Evolutionary conservation across 2,113 vertebrate genomes (phyloP).

Genomic region (Cyprinodon brontotheroides): DNA sequence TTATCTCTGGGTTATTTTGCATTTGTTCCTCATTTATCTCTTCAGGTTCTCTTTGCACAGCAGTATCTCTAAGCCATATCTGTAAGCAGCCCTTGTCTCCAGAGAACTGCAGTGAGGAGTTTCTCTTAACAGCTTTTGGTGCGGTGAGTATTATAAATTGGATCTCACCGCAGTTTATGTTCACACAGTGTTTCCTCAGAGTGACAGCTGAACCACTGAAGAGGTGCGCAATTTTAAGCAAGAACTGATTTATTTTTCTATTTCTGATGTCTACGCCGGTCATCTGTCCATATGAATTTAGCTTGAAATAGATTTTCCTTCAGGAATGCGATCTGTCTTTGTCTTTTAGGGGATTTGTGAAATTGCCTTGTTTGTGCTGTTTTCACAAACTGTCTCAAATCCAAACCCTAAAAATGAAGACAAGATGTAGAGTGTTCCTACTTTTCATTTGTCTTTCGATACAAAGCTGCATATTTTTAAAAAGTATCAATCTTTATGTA

Average conservation of each 20-base stretch:
- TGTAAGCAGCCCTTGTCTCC: not conserved
- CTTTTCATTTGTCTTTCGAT: not conserved
- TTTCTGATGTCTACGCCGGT: not conserved
- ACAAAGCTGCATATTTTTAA: not conserved
- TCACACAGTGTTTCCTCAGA: not conserved
- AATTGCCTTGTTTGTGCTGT: not conserved
- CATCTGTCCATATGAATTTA: not conserved
- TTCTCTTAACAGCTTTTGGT: not conserved
- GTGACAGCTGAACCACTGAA: not conserved
- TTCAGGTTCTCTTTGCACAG: not conserved
- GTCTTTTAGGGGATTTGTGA: no score
- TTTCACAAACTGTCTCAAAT: not conserved
- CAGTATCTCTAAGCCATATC: not conserved
- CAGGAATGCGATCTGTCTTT: no score
- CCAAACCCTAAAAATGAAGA: not conserved
- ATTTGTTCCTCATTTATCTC: constrained; percentile 24
- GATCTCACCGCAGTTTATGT: not conserved
- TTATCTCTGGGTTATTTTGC: constrained; percentile 17
- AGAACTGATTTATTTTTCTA: not conserved
- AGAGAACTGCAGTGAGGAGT: not conserved
- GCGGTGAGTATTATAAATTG: not conserved
- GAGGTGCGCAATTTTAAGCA: not conserved
- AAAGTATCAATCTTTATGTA: no score
- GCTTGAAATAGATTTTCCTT: not conserved
- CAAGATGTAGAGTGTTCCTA: not conserved